Evolutionary conservation across 2,113 vertebrate genomes (phyloP).

Genomic region (Phaethornis superciliosus): DNA sequence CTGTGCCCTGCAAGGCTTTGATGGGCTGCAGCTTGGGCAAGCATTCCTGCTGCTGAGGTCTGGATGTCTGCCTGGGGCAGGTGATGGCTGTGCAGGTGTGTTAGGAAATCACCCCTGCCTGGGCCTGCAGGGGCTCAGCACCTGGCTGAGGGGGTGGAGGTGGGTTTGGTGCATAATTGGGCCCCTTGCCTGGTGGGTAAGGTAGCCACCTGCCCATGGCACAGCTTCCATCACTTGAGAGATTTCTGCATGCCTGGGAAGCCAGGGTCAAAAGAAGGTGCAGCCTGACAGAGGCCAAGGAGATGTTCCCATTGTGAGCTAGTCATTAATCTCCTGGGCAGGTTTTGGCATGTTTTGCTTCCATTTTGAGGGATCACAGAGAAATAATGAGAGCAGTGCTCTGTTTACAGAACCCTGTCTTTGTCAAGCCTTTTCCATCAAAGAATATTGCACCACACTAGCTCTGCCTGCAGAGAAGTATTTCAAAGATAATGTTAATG

Average conservation of each 20-base stretch:
- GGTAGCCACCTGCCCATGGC: neutral
- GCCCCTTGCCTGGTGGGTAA: neutral
- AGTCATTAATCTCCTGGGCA: neutral
- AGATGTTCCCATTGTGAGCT: neutral
- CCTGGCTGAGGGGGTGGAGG: neutral
- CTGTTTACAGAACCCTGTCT: neutral
- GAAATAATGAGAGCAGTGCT: neutral
- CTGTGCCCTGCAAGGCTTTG: neutral
- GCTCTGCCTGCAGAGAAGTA: neutral
- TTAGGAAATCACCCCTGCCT: neutral
- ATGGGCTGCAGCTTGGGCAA: neutral
- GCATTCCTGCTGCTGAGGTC: accelerated
- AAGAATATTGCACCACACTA: neutral
- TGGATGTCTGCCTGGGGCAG: neutral
- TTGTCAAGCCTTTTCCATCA: neutral
- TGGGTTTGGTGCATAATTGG: neutral
- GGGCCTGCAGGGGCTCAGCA: neutral
- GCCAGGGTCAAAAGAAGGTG: neutral
- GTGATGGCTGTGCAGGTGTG: neutral
- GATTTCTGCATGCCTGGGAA: neutral
- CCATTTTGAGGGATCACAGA: neutral
- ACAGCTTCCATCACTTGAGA: neutral
- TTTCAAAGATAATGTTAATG: neutral
- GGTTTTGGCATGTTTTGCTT: neutral
- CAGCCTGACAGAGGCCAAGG: neutral